Percentiles rank a stretch among this genome's conserved stretches.
Evolutionary conservation across 1,140 invertebrate genomes (phyloP).

Genomic region (Nixonia krombeini): DNA sequence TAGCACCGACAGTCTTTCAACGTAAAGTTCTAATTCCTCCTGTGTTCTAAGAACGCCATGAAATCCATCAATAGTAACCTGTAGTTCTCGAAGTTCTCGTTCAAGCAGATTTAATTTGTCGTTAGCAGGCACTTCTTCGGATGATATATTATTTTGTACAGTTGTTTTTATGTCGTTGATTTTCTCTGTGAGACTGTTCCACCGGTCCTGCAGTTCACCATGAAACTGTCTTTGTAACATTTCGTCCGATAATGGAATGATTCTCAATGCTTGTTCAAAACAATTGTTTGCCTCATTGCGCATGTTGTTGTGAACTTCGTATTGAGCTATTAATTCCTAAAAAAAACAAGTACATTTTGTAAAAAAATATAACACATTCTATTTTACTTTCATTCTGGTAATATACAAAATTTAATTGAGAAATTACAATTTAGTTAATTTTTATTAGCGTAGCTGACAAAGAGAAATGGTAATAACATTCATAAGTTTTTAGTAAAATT

Average conservation of each 20-base stretch:
- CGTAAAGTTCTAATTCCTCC: slow-evolving; percentile 84
- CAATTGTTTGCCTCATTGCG: slow-evolving; percentile 79
- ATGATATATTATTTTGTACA: slow-evolving; percentile 78
- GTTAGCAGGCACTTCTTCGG: slow-evolving; percentile 79
- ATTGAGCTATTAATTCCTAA: slow-evolving; percentile 87
- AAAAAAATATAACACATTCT: background rate
- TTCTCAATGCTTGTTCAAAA: slow-evolving; percentile 83
- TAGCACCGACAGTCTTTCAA: slow-evolving; percentile 83
- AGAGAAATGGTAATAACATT: too few relatives aligned
- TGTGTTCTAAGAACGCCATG: slow-evolving; percentile 85
- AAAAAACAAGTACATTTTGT: slow-evolving; percentile 30
- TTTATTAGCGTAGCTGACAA: too few relatives aligned
- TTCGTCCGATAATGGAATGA: slow-evolving; percentile 85
- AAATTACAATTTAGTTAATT: too few relatives aligned
- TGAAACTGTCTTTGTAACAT: slow-evolving; percentile 84
- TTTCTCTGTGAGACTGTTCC: slow-evolving; percentile 77
- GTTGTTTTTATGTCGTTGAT: slow-evolving; percentile 78
- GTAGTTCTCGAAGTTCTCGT: slow-evolving; percentile 80
- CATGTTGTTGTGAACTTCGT: slow-evolving; percentile 86
- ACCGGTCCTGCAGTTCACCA: slow-evolving; percentile 81
- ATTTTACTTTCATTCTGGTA: too few relatives aligned
- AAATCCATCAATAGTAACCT: slow-evolving; percentile 77
- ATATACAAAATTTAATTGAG: too few relatives aligned
- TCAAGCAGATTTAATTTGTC: slow-evolving; percentile 82
- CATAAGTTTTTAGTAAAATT: too few relatives aligned